Evolutionary conservation across 2,888 invertebrate species (phyloP).

Genomic region (Zootermopsis nevadensis): DNA sequence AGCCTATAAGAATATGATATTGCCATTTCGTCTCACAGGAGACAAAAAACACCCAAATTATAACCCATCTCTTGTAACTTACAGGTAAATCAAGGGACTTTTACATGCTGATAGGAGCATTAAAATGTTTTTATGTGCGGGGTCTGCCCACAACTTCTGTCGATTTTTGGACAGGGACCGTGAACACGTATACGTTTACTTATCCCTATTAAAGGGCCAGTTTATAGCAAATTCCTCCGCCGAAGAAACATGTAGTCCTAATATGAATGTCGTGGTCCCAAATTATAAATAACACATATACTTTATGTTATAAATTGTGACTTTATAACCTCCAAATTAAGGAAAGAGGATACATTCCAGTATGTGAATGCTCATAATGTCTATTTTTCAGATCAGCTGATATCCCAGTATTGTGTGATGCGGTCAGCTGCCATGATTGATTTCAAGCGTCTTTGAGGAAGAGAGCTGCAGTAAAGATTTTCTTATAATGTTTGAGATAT

Average conservation of each 20-base stretch:
- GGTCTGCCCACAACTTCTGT: not conserved
- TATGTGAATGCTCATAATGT: not conserved
- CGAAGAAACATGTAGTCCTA: conserved; percentile 34
- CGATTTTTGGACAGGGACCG: conserved; percentile 18
- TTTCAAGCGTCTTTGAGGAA: conserved; percentile 60
- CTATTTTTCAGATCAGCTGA: conserved; percentile 50
- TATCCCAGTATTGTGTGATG: conserved; percentile 52
- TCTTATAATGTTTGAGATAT: conserved; percentile 46
- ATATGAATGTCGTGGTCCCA: not conserved
- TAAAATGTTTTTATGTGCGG: not conserved
- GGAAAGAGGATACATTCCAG: not conserved
- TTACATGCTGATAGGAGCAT: not conserved
- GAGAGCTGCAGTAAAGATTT: conserved; percentile 46
- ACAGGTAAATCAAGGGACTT: too few relatives aligned
- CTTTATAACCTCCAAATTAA: not conserved
- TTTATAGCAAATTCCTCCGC: conserved; percentile 49
- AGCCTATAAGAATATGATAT: not conserved
- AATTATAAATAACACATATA: conserved; percentile 19
- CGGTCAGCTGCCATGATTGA: conserved; percentile 55
- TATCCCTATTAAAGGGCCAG: conserved; percentile 40
- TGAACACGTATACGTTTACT: conserved; percentile 48
- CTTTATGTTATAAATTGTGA: conserved; percentile 26
- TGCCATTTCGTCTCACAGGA: too few relatives aligned
- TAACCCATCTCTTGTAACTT: too few relatives aligned
- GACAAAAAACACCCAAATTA: too few relatives aligned